phyloP scores from a whole-genome alignment of 2,888 invertebrate genomes.

The Plebejus melissa region DNA sequence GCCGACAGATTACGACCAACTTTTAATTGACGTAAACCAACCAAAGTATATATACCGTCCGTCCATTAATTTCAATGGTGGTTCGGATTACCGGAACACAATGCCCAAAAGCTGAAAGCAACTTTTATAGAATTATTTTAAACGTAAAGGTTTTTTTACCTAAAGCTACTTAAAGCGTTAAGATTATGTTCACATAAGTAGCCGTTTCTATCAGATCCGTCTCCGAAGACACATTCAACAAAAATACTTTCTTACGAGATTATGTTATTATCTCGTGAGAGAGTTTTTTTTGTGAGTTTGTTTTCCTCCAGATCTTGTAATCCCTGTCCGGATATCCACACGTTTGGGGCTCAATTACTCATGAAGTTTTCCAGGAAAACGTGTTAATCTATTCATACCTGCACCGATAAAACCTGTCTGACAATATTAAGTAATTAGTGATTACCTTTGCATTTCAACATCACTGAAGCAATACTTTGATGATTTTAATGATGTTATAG shows the following conservation, averaged over 20 bases:
- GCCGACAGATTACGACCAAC: too few relatives aligned
- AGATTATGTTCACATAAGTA: neutral
- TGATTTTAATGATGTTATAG: too few relatives aligned
- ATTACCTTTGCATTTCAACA: too few relatives aligned
- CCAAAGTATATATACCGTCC: too few relatives aligned
- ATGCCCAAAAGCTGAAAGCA: too few relatives aligned
- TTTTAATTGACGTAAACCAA: too few relatives aligned
- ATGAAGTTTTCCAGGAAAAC: neutral
- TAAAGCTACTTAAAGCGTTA: neutral
- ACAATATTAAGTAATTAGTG: too few relatives aligned
- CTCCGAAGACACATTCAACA: neutral
- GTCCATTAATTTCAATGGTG: too few relatives aligned
- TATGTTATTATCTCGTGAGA: neutral
- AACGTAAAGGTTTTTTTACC: too few relatives aligned
- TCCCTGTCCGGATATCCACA: neutral
- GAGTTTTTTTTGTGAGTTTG: neutral
- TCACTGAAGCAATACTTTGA: too few relatives aligned
- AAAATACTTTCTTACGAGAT: neutral
- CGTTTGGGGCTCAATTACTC: constrained; percentile 11
- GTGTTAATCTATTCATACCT: neutral
- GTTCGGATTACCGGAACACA: too few relatives aligned
- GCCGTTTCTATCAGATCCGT: neutral
- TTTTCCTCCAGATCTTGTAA: neutral
- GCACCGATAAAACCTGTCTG: neutral
- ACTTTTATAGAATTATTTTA: too few relatives aligned